These are phyloP conservation scores for Sarcophaga peregrina DNA, from an alignment of 1,140 invertebrate genomes.

Conservation along the genomic window DNA sequence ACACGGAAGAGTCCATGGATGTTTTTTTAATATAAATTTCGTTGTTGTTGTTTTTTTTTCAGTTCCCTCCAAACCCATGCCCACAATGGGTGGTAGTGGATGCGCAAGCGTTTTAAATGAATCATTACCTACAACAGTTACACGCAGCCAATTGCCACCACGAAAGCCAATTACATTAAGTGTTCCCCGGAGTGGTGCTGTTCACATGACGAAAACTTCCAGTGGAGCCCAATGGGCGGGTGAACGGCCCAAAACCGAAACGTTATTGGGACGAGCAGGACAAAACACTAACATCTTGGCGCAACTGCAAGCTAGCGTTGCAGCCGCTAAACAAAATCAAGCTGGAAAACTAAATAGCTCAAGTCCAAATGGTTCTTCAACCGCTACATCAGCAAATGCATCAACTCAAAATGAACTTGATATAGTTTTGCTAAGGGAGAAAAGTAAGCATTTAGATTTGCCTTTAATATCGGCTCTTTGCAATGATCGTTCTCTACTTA, in stretches of 20 bases:
- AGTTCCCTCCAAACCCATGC: constrained; percentile 60
- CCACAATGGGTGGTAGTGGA: constrained; percentile 35
- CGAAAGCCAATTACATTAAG: constrained; percentile 58
- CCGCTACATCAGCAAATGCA: constrained; percentile 31
- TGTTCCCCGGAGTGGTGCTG: constrained; percentile 54
- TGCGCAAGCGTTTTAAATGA: constrained; percentile 12
- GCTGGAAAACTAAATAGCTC: background rate
- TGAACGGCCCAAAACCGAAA: constrained; percentile 56
- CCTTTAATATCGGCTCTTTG: constrained; percentile 89
- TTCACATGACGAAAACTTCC: constrained; percentile 60
- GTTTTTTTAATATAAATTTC: background rate
- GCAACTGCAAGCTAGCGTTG: constrained; percentile 60
- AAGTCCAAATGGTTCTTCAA: background rate
- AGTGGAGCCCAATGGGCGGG: constrained; percentile 64
- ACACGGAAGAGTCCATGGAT: background rate
- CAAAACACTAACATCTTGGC: constrained; percentile 59
- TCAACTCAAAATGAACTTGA: constrained; percentile 70
- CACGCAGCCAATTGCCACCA: constrained; percentile 51
- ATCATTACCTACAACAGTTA: constrained; percentile 42
- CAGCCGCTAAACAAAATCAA: constrained; percentile 28
- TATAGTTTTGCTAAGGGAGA: constrained; percentile 83
- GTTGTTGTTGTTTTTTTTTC: constrained; percentile 17
- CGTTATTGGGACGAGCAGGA: constrained; percentile 49
- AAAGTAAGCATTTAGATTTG: constrained; percentile 87
- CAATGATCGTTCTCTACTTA: constrained; percentile 85